Conservation (phyloP, 92 coral and sea anemone genomes). For the Diadumene lineata region DNA sequence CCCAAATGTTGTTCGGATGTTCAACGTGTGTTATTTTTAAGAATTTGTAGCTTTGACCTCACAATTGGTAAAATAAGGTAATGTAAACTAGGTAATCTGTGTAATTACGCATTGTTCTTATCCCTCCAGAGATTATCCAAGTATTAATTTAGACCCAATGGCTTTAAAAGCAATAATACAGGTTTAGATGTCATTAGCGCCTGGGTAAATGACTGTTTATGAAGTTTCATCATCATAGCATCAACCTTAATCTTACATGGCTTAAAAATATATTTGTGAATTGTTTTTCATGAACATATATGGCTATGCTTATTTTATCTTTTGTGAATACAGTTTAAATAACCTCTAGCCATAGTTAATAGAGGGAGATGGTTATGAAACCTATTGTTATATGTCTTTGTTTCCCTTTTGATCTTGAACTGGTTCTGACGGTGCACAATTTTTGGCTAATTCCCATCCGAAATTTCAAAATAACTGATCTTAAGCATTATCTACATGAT, state of each 20-base stretch:
- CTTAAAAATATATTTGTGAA: no score
- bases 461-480: no score
- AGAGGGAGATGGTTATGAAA: no score
- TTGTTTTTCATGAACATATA: no score
- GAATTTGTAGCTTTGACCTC: neutral
- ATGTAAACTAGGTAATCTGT: neutral
- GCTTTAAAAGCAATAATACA: neutral
- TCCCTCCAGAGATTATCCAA: neutral
- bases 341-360: no score
- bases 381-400: no score
- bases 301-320: no score
- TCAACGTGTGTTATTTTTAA: neutral
- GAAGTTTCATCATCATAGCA: neutral
- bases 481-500: no score
- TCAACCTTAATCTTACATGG: neutral
- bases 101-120: neutral
- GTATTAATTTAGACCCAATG: neutral
- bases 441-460: no score
- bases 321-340: no score
- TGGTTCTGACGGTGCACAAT: no score
- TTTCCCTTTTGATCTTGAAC: no score
- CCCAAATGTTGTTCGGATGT: neutral
- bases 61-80: neutral
- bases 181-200: neutral
- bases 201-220: neutral